A percentile compares a stretch with the other conserved stretches of the same genome.
Evolutionary conservation across 35 echinoderm and acorn worm genomes (phyloP).

Genomic region (Strongylocentrotus purpuratus): DNA sequence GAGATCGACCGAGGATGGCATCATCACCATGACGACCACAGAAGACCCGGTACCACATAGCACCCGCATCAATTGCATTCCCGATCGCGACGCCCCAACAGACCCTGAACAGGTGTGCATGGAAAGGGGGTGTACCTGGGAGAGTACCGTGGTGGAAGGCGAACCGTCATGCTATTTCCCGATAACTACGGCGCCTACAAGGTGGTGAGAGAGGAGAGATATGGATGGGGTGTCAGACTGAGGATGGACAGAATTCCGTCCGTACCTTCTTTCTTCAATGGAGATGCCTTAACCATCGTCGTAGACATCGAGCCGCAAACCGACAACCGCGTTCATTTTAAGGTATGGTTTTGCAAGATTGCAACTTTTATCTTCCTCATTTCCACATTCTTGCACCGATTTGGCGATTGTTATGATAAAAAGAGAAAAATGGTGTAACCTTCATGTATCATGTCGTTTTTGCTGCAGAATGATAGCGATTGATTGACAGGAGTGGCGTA

Average conservation of each 20-base stretch:
- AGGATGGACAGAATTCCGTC: slow-evolving; percentile 42
- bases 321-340: slow-evolving; percentile 66
- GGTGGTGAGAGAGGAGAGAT: slow-evolving; percentile 36
- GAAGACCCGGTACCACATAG: background rate
- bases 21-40: background rate
- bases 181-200: slow-evolving; percentile 65
- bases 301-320: slow-evolving; percentile 83
- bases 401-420: too few species aligned
- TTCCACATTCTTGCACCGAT: too few species aligned
- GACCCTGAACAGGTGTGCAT: slow-evolving; percentile 49
- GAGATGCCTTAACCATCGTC: slow-evolving; percentile 36
- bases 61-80: slow-evolving; percentile 65
- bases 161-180: slow-evolving; percentile 75
- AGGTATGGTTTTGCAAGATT: slow-evolving; percentile 41
- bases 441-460: too few species aligned
- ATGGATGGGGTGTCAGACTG: slow-evolving; percentile 63
- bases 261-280: slow-evolving; percentile 51
- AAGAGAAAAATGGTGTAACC: too few species aligned
- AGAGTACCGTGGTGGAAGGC: background rate
- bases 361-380: too few species aligned
- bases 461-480: too few species aligned
- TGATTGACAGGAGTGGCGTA: too few species aligned
- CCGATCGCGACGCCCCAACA: slow-evolving; percentile 41
- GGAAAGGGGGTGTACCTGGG: slow-evolving; percentile 66
- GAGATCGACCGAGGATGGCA: background rate